These are phyloP conservation scores for Chelon auratus DNA, from an alignment of 2,797 vertebrate genomes.

Conservation along the genomic window DNA sequence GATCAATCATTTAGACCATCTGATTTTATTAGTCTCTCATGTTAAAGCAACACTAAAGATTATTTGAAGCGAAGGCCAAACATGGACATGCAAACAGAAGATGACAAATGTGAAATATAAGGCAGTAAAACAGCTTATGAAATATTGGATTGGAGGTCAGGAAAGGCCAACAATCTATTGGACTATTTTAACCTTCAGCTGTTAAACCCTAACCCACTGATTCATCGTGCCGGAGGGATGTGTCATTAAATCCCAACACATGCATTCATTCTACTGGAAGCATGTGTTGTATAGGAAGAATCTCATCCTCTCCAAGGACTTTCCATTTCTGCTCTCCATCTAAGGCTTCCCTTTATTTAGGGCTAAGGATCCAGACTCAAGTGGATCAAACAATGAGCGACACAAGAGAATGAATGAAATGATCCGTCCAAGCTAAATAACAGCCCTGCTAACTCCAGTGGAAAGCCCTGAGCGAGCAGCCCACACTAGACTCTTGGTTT, in stretches of 20 bases:
- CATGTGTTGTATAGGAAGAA: slow-evolving; percentile 22
- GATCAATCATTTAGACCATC: slow-evolving; percentile 4
- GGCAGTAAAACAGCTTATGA: slow-evolving; percentile 38
- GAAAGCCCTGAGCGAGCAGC: slow-evolving; percentile 49
- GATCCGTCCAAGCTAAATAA: slow-evolving; percentile 65
- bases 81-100: slow-evolving; percentile 14
- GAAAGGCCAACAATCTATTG: slow-evolving; percentile 17
- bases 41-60: not conserved
- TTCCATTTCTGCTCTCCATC: slow-evolving; percentile 16
- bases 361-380: slow-evolving; percentile 9
- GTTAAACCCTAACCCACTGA: slow-evolving; percentile 41
- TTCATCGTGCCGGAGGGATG: slow-evolving; percentile 34
- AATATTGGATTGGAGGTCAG: slow-evolving; percentile 29
- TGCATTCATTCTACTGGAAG: slow-evolving; percentile 34
- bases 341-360: slow-evolving; percentile 14
- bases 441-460: slow-evolving; percentile 68
- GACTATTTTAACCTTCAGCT: slow-evolving; percentile 47
- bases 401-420: slow-evolving; percentile 18
- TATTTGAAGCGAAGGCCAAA: slow-evolving; percentile 10
- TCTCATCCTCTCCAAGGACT: slow-evolving; percentile 11
- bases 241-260: slow-evolving; percentile 39
- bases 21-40: not conserved
- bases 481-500: slow-evolving; percentile 62
- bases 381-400: slow-evolving; percentile 8
- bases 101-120: slow-evolving; percentile 47